Percentiles rank a stretch among this genome's conserved stretches.
Evolutionary conservation across 2,888 invertebrate genomes (phyloP).

Genomic region (Xestia ashworthii): DNA sequence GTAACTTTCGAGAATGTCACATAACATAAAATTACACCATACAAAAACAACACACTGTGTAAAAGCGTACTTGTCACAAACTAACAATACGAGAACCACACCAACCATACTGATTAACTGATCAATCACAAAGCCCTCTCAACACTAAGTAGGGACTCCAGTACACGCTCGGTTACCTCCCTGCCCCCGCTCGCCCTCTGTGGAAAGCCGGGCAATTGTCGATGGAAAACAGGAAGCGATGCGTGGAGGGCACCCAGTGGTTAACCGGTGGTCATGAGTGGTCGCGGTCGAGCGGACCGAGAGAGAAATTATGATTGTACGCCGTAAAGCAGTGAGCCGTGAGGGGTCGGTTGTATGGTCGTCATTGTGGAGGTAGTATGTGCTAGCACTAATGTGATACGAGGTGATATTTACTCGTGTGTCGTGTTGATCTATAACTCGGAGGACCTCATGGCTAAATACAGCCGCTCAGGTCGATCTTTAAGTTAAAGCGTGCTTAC

Average conservation of each 20-base stretch:
- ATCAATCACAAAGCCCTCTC: slow-evolving; percentile 16
- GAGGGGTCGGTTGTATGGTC: slow-evolving; percentile 25
- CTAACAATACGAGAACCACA: not conserved
- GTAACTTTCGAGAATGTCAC: not conserved
- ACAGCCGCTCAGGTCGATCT: no score
- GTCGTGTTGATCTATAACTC: no score
- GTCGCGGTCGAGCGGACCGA: slow-evolving; percentile 46
- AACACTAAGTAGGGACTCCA: slow-evolving; percentile 28
- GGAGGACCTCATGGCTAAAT: no score
- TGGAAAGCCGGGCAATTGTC: slow-evolving; percentile 65
- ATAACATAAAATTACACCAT: no score
- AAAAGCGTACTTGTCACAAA: no score
- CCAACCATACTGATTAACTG: not conserved
- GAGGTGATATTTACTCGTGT: not conserved
- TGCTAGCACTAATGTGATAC: not conserved
- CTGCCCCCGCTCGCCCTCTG: not conserved
- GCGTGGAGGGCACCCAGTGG: slow-evolving; percentile 56
- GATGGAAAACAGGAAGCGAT: slow-evolving; percentile 66
- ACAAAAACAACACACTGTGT: no score
- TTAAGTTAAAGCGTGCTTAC: no score
- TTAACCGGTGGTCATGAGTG: slow-evolving; percentile 31
- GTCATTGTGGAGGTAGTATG: slow-evolving; percentile 10
- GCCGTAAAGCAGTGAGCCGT: slow-evolving; percentile 31
- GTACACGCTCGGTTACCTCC: slow-evolving; percentile 38
- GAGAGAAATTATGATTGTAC: slow-evolving; percentile 59